phyloP scores from a whole-genome alignment of 1,140 invertebrate genomes.

The Calliphora vicina region DNA sequence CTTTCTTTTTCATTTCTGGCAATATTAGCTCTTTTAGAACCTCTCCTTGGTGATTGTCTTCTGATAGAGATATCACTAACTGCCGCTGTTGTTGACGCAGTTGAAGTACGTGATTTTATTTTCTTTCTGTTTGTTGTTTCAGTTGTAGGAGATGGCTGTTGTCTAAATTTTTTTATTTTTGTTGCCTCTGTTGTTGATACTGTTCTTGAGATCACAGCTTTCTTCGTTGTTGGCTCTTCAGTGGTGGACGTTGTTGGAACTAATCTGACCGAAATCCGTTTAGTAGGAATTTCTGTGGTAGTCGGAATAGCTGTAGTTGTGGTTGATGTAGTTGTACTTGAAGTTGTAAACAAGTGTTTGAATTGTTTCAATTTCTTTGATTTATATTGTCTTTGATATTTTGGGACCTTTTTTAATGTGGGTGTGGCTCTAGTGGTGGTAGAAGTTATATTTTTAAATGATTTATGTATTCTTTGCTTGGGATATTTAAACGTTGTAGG shows the following conservation, averaged over 20 bases:
- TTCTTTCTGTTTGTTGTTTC: background rate
- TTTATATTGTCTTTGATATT: conserved; percentile 22
- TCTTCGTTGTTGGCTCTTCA: background rate
- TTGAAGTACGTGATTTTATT: background rate
- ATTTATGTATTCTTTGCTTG: background rate
- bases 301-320: background rate
- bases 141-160: background rate
- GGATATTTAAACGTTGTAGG: background rate
- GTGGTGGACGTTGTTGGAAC: background rate
- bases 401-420: background rate
- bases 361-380: conserved; percentile 4
- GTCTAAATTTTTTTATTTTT: background rate
- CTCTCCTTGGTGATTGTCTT: background rate
- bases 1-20: background rate
- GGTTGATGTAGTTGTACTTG: background rate
- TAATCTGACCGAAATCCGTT: background rate
- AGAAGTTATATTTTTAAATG: background rate
- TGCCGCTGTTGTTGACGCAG: background rate
- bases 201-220: background rate
- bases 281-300: background rate
- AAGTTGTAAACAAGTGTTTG: background rate
- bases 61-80: background rate
- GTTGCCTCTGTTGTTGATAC: background rate
- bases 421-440: background rate
- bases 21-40: background rate